Conservation (phyloP, 2,113 vertebrate genomes). For the Excalfactoria chinensis region DNA sequence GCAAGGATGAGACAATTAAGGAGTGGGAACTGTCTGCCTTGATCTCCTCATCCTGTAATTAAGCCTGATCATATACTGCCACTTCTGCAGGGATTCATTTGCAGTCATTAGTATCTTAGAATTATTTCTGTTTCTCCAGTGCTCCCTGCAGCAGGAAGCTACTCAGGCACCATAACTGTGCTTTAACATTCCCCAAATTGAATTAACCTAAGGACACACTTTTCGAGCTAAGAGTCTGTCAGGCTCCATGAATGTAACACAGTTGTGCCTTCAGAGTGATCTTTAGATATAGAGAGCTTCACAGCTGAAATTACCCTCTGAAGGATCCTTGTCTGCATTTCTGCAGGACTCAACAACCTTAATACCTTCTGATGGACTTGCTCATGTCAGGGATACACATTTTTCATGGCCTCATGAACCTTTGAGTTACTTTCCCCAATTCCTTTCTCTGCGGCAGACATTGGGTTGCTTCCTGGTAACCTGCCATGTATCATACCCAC, state of each 20-base stretch:
- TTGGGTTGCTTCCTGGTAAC: neutral
- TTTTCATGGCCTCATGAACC: neutral
- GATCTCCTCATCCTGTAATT: slow-evolving; percentile 4
- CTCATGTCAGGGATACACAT: neutral
- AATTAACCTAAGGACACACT: slow-evolving; percentile 16
- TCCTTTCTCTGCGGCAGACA: neutral
- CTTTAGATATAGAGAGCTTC: neutral
- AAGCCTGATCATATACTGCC: neutral
- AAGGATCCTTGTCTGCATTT: neutral
- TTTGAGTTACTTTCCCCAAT: neutral
- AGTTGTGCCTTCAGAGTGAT: neutral
- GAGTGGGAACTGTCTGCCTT: neutral
- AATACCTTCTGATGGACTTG: neutral
- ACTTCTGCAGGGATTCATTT: neutral
- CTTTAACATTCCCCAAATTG: neutral
- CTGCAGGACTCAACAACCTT: neutral
- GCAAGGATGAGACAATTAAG: neutral
- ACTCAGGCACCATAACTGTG: neutral
- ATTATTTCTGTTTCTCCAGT: neutral
- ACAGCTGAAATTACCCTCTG: neutral
- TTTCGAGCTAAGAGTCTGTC: neutral
- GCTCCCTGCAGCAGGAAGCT: neutral
- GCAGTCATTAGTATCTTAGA: neutral
- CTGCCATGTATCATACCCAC: neutral
- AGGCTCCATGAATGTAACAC: neutral